Conservation (phyloP, 2,888 invertebrate genomes). For the Hypercompe scribonia region DNA sequence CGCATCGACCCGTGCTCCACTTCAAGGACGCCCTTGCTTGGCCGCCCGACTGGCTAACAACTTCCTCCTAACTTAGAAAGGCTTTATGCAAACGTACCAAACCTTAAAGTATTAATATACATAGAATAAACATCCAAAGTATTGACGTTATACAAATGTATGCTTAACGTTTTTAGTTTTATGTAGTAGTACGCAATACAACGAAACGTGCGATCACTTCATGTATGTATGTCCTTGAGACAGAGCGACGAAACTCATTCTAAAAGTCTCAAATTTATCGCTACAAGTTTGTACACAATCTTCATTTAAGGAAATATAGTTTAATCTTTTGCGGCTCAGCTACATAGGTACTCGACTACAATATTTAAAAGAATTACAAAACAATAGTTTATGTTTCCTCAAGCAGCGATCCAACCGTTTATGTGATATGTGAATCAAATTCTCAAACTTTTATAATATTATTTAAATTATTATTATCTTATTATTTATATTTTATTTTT, state of each 20-base stretch:
- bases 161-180: constrained; percentile 26
- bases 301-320: constrained; percentile 13
- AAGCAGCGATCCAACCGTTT: background rate
- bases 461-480: background rate
- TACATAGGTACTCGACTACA: background rate
- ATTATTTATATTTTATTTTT: background rate
- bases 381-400: background rate
- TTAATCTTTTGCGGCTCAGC: background rate
- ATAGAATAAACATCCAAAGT: constrained; percentile 32
- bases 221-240: constrained; percentile 27
- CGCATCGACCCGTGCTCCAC: constrained; percentile 77
- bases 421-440: background rate
- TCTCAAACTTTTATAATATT: background rate
- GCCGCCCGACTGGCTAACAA: constrained; percentile 64
- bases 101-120: constrained; percentile 32
- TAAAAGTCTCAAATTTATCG: constrained; percentile 18
- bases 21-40: constrained; percentile 83
- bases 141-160: constrained; percentile 42
- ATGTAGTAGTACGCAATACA: constrained; percentile 15
- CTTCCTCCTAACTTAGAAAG: constrained; percentile 65
- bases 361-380: background rate
- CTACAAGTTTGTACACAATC: constrained; percentile 7
- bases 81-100: constrained; percentile 54
- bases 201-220: constrained; percentile 22
- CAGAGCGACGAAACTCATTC: constrained; percentile 20